These are phyloP conservation scores for Pelodytes ibericus DNA, from an alignment of 2,797 vertebrate genomes.

Conservation along the genomic window DNA sequence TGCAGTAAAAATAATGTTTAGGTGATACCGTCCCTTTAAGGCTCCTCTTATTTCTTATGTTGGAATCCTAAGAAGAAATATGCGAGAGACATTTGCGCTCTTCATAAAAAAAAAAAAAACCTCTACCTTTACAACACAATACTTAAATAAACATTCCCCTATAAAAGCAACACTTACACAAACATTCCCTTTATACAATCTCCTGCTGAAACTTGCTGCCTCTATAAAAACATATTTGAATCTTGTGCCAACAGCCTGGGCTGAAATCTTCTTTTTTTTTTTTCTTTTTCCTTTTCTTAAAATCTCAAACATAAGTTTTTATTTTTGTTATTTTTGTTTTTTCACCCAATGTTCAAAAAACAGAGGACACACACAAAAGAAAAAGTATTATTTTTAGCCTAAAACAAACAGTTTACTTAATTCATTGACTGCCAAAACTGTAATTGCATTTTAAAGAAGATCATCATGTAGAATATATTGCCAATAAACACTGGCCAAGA, in stretches of 20 bases:
- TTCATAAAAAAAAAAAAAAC: slow-evolving; percentile 29
- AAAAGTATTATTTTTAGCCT: background rate
- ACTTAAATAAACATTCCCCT: slow-evolving; percentile 50
- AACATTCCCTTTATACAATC: slow-evolving; percentile 51
- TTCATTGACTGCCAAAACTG: background rate
- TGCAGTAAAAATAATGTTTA: too few relatives aligned
- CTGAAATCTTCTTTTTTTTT: background rate
- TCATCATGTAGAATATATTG: background rate
- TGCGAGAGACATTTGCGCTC: background rate
- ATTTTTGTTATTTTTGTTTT: background rate
- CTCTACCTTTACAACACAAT: slow-evolving; percentile 20
- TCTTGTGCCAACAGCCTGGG: slow-evolving; percentile 23
- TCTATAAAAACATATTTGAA: slow-evolving; percentile 48
- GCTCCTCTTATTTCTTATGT: background rate
- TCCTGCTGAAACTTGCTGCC: slow-evolving; percentile 46
- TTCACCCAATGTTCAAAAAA: slow-evolving; percentile 8
- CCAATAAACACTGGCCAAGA: too few relatives aligned
- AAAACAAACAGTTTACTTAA: slow-evolving; percentile 19
- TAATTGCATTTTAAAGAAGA: background rate
- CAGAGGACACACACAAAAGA: background rate
- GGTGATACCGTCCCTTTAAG: too few relatives aligned
- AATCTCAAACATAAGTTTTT: background rate
- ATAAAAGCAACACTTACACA: slow-evolving; percentile 51
- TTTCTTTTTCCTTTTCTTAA: background rate
- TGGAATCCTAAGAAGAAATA: background rate